A percentile compares a stretch with the other conserved stretches of the same genome.
phyloP scores from a whole-genome alignment of 2,888 invertebrate species.

The Drosophila aldrichi region DNA sequence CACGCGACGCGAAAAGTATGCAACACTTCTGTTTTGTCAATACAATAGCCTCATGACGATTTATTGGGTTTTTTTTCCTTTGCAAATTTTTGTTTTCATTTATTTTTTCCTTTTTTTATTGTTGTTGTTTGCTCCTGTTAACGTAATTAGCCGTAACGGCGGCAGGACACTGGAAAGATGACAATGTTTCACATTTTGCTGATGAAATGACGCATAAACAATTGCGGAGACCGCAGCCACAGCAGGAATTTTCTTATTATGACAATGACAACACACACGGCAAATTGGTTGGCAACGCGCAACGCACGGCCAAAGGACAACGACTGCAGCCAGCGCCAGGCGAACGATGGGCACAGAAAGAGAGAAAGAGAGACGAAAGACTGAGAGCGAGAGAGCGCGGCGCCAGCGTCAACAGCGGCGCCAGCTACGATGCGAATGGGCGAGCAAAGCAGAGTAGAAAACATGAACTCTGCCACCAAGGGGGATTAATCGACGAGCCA shows the following conservation, averaged over 20 bases:
- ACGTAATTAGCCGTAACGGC: constrained; percentile 15
- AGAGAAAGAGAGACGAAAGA: constrained; percentile 9
- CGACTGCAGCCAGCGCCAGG: constrained; percentile 68
- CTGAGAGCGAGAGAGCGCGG: constrained; percentile 30
- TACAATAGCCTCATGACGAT: constrained; percentile 34
- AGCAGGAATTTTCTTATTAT: constrained; percentile 57
- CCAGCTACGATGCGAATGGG: constrained; percentile 60
- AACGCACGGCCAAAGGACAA: constrained; percentile 74
- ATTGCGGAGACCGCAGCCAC: constrained; percentile 39
- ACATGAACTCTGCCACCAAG: constrained; percentile 24
- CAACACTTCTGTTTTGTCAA: constrained; percentile 46
- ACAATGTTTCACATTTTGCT: constrained; percentile 14
- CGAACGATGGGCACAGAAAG: constrained; percentile 35
- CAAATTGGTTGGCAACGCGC: constrained; percentile 69
- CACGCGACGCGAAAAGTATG: constrained; percentile 53
- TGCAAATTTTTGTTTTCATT: constrained; percentile 3
- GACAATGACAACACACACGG: constrained; percentile 68
- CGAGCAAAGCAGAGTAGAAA: constrained; percentile 57
- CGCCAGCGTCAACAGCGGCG: constrained; percentile 50
- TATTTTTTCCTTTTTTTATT: neutral
- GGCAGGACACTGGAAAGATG: constrained; percentile 34
- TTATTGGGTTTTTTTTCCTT: constrained; percentile 7
- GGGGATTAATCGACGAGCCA: constrained; percentile 33
- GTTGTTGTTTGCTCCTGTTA: constrained; percentile 20
- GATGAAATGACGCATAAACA: constrained; percentile 18